Base-by-base conservation (phyloP, 2,888 invertebrate genomes). In the Nemoura dubitans region DNA sequence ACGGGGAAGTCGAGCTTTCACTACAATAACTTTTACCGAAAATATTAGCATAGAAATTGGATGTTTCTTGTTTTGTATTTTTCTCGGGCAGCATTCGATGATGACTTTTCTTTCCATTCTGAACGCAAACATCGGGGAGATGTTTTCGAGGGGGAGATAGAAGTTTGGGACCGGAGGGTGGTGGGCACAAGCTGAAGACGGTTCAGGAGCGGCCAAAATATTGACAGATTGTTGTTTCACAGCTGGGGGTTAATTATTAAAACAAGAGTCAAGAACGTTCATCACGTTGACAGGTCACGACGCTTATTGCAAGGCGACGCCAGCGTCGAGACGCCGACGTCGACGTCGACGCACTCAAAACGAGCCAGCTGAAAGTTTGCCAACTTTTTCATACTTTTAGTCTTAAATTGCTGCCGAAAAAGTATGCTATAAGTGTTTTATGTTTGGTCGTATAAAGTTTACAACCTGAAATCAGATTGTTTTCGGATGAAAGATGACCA, bases 221-320 rank as follows among this genome's bases (percentile, higher is more conserved):
- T 85, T 87, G 87, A 87, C 87, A 87, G 87, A 80, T 87, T 85
- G 87, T 85, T 86, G 85, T 76, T 81, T 78, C 76, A 14, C 83
- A 84, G 84, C 59, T 28, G 59, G 81, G 43, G 87, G 85, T 85
- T 87, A 87, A 87, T 87, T 85, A 87, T 85, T 87, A 81, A 86
- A 87, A 87, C 85, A 78, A 59, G 81, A 59, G 80, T 10, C 21
- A 29, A 29, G 42, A 80, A 80, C 86, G 83, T 80, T 80, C 27
- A 84, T 84, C 84, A 84, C 28, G 7, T 16, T 76, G 84, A 84
- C 84, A 76, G 84, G 28, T 81, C 59, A 16, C 28, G 26, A 26
- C 76, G 84, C 84, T 26, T 83, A 83, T 83, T 83, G 83, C 81
- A n/a, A 21, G 81, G 2, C 14, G 59, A 59, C 59, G 59, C 10